Evolutionary conservation across 1,140 invertebrate genomes (phyloP), one percentile per base, ranked within the genome.

Genomic region (Calephelis virginiensis): DNA sequence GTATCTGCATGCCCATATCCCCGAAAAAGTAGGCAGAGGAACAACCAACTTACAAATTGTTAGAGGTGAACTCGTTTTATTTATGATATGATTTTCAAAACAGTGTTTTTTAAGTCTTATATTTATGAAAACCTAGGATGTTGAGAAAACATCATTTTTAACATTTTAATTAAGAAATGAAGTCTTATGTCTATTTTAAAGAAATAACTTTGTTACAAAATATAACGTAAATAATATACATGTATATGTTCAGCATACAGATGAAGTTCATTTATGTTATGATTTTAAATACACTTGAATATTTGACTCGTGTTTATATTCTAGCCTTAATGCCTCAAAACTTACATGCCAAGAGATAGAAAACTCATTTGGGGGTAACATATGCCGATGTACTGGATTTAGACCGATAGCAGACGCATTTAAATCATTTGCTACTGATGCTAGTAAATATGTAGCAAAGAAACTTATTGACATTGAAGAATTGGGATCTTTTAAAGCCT

Each of bases 331-430:
- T 38, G 78, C 90, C 69, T 80, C 78, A 7, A 91, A 83, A 74
- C 72, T 94, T 17, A 94, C 90, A 2, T 93, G 94, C 92, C 83
- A 92, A 62, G 93, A 96, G 74, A 92, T 97, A 10, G 96, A 97
- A 81, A 94, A 96, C 76, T 94, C 94, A 0, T 95, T 97, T 78
- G 95, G 95, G 1, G 94, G 97, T 62, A 97, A 97, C 77, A 93
- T 97, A 17, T 98, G 97, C 70, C 93, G 97, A 60, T 98, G 97
- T 82, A 98, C 97, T 1, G 97, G 97, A 0, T 98, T 97, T 75
- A 91, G 97, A 66, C 94, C 97, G 2, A 97, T 98, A 77, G 89
- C 97, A 47, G 95, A 97, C 71, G 93, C 96, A 38, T 97, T 89
- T 17, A 87, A 87, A 71, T 78, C 80, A 5, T 80, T 87, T 50